Evolutionary conservation across 2,113 vertebrate genomes (phyloP).

Genomic region (Strigops habroptila): DNA sequence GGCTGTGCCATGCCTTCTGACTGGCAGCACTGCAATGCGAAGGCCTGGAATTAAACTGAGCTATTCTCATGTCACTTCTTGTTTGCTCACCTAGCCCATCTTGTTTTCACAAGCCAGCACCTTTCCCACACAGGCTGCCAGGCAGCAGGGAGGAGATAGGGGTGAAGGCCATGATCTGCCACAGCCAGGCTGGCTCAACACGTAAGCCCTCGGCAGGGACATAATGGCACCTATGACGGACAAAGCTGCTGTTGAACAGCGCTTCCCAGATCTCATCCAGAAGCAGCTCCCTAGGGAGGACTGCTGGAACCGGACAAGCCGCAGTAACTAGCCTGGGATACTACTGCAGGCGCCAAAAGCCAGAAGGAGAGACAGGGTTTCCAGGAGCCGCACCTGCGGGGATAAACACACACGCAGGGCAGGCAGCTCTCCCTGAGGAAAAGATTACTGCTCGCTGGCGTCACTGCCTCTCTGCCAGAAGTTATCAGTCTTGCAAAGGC

Average conservation of each 20-base stretch:
- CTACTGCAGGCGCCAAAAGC: neutral
- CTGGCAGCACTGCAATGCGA: neutral
- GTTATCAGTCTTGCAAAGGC: neutral
- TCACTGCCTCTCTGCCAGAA: slow-evolving; percentile 1
- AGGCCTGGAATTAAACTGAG: neutral
- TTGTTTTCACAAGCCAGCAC: neutral
- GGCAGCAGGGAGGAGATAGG: neutral
- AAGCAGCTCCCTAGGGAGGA: neutral
- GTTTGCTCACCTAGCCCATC: neutral
- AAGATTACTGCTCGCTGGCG: neutral
- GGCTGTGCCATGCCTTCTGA: neutral
- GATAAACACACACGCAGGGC: neutral
- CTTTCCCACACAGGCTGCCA: neutral
- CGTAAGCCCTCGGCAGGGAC: neutral
- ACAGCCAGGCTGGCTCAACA: neutral
- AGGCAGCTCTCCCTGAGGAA: neutral
- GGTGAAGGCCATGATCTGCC: neutral
- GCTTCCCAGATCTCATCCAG: neutral
- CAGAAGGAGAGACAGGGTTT: neutral
- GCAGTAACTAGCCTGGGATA: neutral
- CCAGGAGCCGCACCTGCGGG: slow-evolving; percentile 1
- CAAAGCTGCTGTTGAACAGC: neutral
- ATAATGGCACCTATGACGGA: fast-evolving
- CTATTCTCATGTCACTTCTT: neutral
- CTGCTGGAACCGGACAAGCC: neutral